phyloP scores from a whole-genome alignment of 2,113 vertebrate genomes.

The Gymnogyps californianus region DNA sequence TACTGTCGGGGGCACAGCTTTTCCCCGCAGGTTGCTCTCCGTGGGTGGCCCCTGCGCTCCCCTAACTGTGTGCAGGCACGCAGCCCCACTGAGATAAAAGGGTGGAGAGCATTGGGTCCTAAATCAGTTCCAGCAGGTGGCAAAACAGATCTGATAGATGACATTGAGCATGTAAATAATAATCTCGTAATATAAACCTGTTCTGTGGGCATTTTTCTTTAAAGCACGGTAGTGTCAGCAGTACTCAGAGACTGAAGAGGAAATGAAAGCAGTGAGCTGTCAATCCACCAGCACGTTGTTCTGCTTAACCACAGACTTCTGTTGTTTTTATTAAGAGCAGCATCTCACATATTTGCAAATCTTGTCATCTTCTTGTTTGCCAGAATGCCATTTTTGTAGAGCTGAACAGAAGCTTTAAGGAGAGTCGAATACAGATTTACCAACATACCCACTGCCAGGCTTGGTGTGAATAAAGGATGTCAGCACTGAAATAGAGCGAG shows the following conservation, averaged over 20 bases:
- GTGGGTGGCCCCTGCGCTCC: not conserved
- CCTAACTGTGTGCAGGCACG: not conserved
- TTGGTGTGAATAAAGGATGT: conserved; percentile 79
- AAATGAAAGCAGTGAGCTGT: conserved; percentile 33
- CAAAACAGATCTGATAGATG: not conserved
- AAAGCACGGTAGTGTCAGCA: not conserved
- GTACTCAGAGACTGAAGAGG: not conserved
- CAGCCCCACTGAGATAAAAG: not conserved
- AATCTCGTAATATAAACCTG: not conserved
- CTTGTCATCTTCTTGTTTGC: not conserved
- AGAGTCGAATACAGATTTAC: conserved; percentile 63
- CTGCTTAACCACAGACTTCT: not conserved
- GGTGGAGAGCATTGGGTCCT: not conserved
- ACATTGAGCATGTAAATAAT: not conserved
- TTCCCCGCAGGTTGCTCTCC: not conserved
- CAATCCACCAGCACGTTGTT: not conserved
- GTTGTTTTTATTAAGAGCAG: conserved; percentile 10
- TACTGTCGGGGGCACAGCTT: not conserved
- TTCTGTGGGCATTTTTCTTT: not conserved
- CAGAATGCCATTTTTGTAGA: not conserved
- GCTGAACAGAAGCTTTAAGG: not conserved
- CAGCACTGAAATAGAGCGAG: conserved; percentile 66
- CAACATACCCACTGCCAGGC: conserved; percentile 65
- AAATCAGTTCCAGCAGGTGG: not conserved
- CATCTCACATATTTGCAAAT: not conserved